Evolutionary conservation across 2,888 invertebrate genomes (phyloP), one percentile per base, ranked within the genome.

Genomic region (Merodon equestris): DNA sequence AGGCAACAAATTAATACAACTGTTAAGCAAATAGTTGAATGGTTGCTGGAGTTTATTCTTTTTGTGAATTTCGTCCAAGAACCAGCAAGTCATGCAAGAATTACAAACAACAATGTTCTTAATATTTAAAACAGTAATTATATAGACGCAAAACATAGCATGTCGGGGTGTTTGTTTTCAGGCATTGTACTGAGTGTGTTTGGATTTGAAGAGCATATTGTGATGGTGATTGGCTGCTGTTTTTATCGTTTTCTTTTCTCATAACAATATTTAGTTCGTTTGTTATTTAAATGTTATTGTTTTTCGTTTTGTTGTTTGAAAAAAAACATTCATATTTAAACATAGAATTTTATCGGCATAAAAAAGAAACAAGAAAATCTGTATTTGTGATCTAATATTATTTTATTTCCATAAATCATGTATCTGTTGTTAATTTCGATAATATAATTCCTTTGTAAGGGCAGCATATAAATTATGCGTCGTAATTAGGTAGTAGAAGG

Each of bases 321-420:
- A 66, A 60, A 60, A 64, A 58, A 71, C 57, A 72, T 57, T 40
- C 14, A 54, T 63, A 70, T 74, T 63, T 73, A 73, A 74, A 79
- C 79, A 79, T 79, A 73, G 79, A 79, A 79, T 79, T 79, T 79
- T 79, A 79, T 79, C 79, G 79, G 79, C 79, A 79, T 79, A 70
- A 74, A 74, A 74, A 79, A 63, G 74, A 74, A 79, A 79, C 68
- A 79, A 72, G 71, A 76, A 64, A 70, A 54, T 64, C 34, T 68
- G 47, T 54, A 53, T 68, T 74, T 67, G 63, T 44, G 53, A 54
- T 68, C 18, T 27, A 54, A 63, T 68, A 72, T 67, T 56, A 79
- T 63, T 79, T 72, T 77, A 77, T 77, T 77, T 57, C 27, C 27
- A 27, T 27, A 27, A 27, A 27, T 27, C 27, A 27, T 72, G 66